These are phyloP conservation scores for Apostichopus japonicus DNA, from an alignment of 35 echinoderm and acorn worm species.

Conservation along the genomic window DNA sequence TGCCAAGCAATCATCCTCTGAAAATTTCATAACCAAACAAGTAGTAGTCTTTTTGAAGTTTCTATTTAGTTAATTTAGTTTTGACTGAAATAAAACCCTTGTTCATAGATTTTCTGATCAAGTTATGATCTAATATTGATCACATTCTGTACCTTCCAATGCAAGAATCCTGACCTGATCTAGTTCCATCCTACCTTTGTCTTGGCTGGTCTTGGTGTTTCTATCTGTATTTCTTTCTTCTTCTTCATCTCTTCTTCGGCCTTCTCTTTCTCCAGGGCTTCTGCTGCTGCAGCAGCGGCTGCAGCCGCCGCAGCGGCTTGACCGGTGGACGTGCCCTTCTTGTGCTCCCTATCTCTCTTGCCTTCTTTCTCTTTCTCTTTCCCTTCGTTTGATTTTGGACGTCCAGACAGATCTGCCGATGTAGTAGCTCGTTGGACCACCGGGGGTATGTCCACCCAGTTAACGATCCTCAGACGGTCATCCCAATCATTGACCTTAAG, in stretches of 20 bases:
- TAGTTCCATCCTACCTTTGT: conserved; percentile 73
- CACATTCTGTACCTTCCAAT: neutral
- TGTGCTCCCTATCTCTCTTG: conserved; percentile 66
- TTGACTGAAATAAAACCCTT: no score
- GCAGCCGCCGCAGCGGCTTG: conserved; percentile 61
- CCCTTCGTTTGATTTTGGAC: conserved; percentile 85
- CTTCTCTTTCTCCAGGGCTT: conserved; percentile 71
- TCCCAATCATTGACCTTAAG: conserved; percentile 90
- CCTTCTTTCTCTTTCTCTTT: conserved; percentile 84
- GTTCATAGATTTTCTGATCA: no score
- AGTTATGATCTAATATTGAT: neutral
- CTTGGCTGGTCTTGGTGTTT: conserved; percentile 85
- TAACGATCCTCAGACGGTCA: conserved; percentile 92
- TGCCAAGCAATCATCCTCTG: no score
- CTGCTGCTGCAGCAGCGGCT: conserved; percentile 68
- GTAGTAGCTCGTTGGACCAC: conserved; percentile 62
- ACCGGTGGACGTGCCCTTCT: conserved; percentile 64
- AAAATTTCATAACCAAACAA: no score
- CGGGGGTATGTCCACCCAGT: conserved; percentile 90
- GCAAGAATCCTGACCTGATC: neutral
- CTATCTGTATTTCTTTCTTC: conserved; percentile 53
- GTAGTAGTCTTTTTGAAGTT: no score
- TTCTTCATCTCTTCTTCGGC: conserved; percentile 73
- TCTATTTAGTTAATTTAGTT: no score
- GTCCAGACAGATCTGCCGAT: conserved; percentile 24